Evolutionary conservation across 1,140 invertebrate species (phyloP), one percentile per base, ranked within the genome.

Genomic region (Drosophila sucinea): DNA sequence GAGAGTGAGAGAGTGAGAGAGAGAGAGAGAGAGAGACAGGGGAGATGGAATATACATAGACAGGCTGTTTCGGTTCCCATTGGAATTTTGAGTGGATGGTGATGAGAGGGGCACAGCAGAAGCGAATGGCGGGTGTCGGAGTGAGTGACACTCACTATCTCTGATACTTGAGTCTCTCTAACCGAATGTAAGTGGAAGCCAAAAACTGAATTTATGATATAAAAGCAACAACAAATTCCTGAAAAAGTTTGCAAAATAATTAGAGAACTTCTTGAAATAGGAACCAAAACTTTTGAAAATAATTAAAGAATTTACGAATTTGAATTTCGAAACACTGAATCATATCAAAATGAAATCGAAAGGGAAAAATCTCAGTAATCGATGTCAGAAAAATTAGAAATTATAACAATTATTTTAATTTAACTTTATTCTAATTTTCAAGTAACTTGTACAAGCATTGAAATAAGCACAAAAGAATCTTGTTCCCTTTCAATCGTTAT

Each of bases 21-120:
- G 23, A 2, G 4, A 54, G 23, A 8, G 10, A 1, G 1, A 60
- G 11, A 7, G 25, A 40, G n/a, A 17, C 3, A 23, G 5, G 17
- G 29, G 1, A 4, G 30, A 17, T 3, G 17, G 29, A 23, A 60
- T 23, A 38, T 10, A 35, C 56, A 72, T 57, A 72, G 11, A 67
- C 62, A 70, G 67, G 33, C 67, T 70, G 56, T 67, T 75, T 71
- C 41, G 67, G 32, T 78, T 78, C 75, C 75, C 75, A 78, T 68
- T 65, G 60, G 70, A 84, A 84, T 84, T 79, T 67, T 70, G 54
- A 66, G 57, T 54, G 60, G 33, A 38, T 32, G 35, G 33, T 44
- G 41, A 44, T 17, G 35, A 17, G 17, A 11, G 35, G 23, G n/a
- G 33, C 6, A 7, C 5, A 7, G 17, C 41, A 35, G 7, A 17